A percentile compares a stretch with the other conserved stretches of the same genome.
Conservation (phyloP, 2,113 vertebrate species). For the Cepphus grylle region DNA sequence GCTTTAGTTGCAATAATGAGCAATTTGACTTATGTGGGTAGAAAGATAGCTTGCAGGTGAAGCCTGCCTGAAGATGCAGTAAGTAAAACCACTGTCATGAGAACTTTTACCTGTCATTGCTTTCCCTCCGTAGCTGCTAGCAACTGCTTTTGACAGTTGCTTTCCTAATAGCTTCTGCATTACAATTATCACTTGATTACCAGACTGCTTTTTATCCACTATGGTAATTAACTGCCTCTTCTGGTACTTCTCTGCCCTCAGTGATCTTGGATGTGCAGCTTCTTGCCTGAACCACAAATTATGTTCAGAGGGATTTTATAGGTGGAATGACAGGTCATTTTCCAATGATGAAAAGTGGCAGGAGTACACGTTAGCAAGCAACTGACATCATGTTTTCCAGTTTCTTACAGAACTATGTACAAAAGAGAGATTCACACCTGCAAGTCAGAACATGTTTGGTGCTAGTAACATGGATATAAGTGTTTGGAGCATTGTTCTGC, state of each 20-base stretch:
- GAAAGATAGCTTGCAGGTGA: background rate
- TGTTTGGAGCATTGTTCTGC: background rate
- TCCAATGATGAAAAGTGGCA: background rate
- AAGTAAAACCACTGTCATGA: background rate
- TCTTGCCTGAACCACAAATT: conserved; percentile 1
- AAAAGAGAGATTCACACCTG: background rate
- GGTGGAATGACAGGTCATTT: background rate
- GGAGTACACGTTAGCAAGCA: background rate
- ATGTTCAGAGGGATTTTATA: background rate
- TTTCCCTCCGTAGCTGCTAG: background rate
- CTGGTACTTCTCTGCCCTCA: background rate
- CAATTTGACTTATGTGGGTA: background rate
- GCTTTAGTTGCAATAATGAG: background rate
- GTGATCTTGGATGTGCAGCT: background rate
- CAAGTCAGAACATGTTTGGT: background rate
- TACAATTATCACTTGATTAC: background rate
- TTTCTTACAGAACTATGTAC: background rate
- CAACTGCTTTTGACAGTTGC: background rate
- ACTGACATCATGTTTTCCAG: background rate
- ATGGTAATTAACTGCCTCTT: background rate
- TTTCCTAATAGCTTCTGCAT: background rate
- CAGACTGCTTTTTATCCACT: background rate
- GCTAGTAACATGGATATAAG: background rate
- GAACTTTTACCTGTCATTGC: background rate
- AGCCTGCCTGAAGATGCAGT: background rate